These are phyloP conservation scores for Hippocampus guttulatus DNA, from an alignment of 2,113 vertebrate genomes.

Conservation along the genomic window DNA sequence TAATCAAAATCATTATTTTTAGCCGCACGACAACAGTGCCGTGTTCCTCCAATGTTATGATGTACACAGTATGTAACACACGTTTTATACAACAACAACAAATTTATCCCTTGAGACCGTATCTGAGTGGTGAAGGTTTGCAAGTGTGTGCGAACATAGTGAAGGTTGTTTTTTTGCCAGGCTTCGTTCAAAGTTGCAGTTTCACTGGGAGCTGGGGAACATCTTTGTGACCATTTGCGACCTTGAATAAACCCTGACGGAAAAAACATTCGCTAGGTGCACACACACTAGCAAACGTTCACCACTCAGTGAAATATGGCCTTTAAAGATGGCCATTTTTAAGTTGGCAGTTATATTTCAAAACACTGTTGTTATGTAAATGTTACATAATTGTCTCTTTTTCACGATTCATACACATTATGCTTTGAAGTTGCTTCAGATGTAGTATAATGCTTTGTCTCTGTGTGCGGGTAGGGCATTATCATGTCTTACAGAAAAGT, in stretches of 20 bases:
- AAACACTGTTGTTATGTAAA: not conserved
- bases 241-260: no score
- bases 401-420: not conserved
- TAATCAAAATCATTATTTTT: not conserved
- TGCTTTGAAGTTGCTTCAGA: not conserved
- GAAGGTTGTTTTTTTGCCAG: not conserved
- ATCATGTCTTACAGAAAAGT: slow-evolving; percentile 55
- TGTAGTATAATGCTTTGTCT: slow-evolving; percentile 11
- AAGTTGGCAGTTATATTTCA: not conserved
- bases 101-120: not conserved
- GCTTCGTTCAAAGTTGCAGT: no score
- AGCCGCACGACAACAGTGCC: not conserved
- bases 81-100: not conserved
- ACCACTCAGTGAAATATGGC: no score
- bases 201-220: no score
- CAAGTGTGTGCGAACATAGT: no score
- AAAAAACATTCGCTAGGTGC: no score
- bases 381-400: not conserved
- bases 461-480: slow-evolving; percentile 33
- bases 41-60: not conserved
- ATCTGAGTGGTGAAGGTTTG: no score
- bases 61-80: not conserved
- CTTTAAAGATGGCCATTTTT: not conserved
- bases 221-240: no score
- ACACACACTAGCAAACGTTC: no score